Base-by-base conservation (phyloP, 2,797 vertebrate species). In the Typhlichthys subterraneus region DNA sequence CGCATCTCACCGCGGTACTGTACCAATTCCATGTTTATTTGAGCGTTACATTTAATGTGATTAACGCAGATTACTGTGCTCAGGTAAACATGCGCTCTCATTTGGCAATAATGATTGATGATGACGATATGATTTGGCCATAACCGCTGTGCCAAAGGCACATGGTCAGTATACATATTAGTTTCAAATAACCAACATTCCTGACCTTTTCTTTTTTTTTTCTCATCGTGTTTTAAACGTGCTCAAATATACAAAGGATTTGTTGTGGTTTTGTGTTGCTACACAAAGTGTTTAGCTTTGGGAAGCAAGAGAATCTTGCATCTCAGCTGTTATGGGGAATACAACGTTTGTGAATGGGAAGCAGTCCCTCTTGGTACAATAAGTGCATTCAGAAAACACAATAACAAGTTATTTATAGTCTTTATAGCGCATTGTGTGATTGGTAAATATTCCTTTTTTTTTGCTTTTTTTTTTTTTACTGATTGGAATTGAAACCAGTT, bases 1-100 rank as follows among this genome's bases (percentile, higher is more conserved):
- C 54, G 17, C 48, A 15, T 70, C 70, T 62, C 33, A 38, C 33
- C 33, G 33, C 33, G 38, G 1, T 52, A 60, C 75, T 78, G 53
- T 73, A 55, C 33, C 48, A 9, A 29, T 8, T 57, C 12, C 42
- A 47, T 47, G 4, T 48, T 53, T 65, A 53, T 59, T 70, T 67
- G 14, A 53, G 42, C 42, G 49, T 33, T 33, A 13, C 33, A 33
- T 29, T 31, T 75, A 59, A 66, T 75, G 58, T 45, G n/a, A 42
- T 59, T 65, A 46, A 72, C 69, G 51, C 72, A 77, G 1, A 23
- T 23, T 1, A 56, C 19, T 9, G 38, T 42, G 6, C 38, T 72
- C 58, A 12, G 33, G 63, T 60, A 46, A 74, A 54, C 33, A 13
- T 8, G 23, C 13, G 7, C 52, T 31, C 19, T 53, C 15, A 1